Conservation (phyloP, 2,113 vertebrate species). For the Tapirus terrestris region DNA sequence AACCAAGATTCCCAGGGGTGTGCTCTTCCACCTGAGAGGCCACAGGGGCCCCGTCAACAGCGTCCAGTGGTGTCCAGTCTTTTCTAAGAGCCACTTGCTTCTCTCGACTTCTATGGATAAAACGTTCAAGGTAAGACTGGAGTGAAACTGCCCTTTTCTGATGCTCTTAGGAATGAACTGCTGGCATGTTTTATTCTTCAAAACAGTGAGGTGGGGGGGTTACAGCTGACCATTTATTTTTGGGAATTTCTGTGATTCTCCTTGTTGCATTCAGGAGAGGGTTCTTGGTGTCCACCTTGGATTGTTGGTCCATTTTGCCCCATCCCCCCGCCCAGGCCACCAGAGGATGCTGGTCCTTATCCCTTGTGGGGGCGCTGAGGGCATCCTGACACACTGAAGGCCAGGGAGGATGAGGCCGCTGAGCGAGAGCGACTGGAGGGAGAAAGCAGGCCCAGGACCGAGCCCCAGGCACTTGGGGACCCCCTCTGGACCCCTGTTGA, state of each 20-base stretch:
- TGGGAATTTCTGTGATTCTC: not conserved
- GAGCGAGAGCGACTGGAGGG: not conserved
- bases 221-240: fast-evolving
- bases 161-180: not conserved
- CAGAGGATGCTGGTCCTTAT: not conserved
- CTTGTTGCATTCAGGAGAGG: not conserved
- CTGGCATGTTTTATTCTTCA: fast-evolving
- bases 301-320: fast-evolving
- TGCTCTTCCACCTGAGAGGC: constrained; percentile 87
- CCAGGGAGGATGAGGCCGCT: too few species aligned
- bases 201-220: fast-evolving
- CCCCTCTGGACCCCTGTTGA: fast-evolving
- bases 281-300: not conserved
- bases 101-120: constrained; percentile 97
- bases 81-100: constrained; percentile 92
- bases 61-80: constrained; percentile 93
- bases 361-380: fast-evolving
- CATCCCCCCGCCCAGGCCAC: not conserved
- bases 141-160: not conserved
- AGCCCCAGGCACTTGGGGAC: not conserved
- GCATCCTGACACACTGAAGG: fast-evolving
- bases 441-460: not conserved
- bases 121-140: constrained; percentile 92
- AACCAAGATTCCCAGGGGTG: constrained; percentile 87
- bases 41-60: constrained; percentile 93